Evolutionary conservation across 2,888 invertebrate species (phyloP), one percentile per base, ranked within the genome.

Genomic region (Cataglyphis livida): DNA sequence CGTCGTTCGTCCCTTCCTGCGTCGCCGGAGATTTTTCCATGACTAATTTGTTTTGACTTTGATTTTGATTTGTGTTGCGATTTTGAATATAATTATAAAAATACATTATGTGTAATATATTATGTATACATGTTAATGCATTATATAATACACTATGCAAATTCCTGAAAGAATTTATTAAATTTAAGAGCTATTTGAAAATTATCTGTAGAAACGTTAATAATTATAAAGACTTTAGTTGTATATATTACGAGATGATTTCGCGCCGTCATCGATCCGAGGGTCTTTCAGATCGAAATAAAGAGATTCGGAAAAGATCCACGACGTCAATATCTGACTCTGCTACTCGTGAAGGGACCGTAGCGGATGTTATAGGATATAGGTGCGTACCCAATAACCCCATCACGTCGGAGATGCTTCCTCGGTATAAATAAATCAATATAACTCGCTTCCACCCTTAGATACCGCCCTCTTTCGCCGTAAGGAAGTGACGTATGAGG

Each of bases 341-440:
- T 81, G 59, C 79, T 61, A 51, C 41, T 38, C 59, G 35, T 12
- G 25, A 57, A 70, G 57, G 65, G 38, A 66, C 81, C 65, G 48
- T 59, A 59, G 84, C 64, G 76, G 83, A 78, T 76, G 84, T 84
- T 85, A 66, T 76, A 78, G 86, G 81, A 89, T 90, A 90, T 88
- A 90, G 91, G 88, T 90, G 92, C 89, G 91, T 92, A 90, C 86
- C 90, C 91, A 92, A 93, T 93, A 93, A 93, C 93, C 93, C 91
- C 89, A 91, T 93, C 92, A 87, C 84, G 81, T 83, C 83, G 86
- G 87, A 87, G 89, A 89, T 84, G 89, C 84, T 88, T 90, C 87
- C 90, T 90, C 88, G 89, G 90, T 92, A 91, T 93, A 93, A 94
- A 94, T 94, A 94, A 94, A 94, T 94, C 94, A 94, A 94, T 94